Conservation (phyloP, 2,113 vertebrate genomes). For the Sinocyclocheilus maitianheensis region DNA sequence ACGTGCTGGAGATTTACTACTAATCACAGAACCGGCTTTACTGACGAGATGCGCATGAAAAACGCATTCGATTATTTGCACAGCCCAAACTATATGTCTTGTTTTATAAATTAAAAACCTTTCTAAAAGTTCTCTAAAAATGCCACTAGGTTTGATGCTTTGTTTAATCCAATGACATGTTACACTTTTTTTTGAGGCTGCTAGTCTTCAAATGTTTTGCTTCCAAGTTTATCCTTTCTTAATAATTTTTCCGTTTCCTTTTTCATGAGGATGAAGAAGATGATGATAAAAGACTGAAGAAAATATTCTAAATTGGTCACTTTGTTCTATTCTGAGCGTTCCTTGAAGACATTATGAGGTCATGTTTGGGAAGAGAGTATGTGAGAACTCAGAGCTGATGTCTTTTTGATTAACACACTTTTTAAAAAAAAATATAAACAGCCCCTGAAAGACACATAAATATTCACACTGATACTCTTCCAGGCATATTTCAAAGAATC, state of each 20-base stretch:
- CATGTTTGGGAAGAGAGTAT: not conserved
- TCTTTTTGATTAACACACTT: constrained; percentile 7
- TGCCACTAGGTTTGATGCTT: not conserved
- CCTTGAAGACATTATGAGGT: not conserved
- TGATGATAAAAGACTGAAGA: not conserved
- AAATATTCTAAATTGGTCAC: not conserved
- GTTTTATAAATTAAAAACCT: not conserved
- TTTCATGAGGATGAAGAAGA: not conserved
- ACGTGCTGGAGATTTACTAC: no score
- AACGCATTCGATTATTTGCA: no score
- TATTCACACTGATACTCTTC: constrained; percentile 14
- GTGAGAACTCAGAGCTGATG: not conserved
- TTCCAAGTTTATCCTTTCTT: constrained; percentile 1
- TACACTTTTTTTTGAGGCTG: not conserved
- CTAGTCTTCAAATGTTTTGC: not conserved
- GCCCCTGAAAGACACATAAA: not conserved
- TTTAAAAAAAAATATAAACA: not conserved
- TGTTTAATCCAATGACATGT: not conserved
- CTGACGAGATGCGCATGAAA: no score
- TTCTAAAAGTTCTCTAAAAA: not conserved
- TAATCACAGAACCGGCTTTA: no score
- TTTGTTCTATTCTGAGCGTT: constrained; percentile 9
- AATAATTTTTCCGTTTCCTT: not conserved
- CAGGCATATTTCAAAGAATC: constrained; percentile 29
- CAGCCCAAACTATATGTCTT: not conserved